phyloP scores from a whole-genome alignment of 1,140 invertebrate genomes.

The Arctopsyche grandis region DNA sequence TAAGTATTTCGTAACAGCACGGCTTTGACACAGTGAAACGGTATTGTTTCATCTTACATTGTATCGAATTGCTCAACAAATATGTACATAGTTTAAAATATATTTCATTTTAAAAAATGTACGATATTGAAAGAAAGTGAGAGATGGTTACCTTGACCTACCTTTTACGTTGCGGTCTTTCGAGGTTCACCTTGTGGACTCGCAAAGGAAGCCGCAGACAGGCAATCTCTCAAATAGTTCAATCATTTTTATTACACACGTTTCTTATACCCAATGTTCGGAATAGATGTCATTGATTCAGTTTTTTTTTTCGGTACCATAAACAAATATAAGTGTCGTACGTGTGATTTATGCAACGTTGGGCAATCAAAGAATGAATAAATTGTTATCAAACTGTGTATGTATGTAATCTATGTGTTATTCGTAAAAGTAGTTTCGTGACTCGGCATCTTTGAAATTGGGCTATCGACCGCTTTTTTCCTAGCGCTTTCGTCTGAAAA shows the following conservation, averaged over 20 bases:
- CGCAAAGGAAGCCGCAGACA: conserved; percentile 23
- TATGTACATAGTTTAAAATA: neutral
- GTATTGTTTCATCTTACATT: neutral
- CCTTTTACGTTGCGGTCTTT: neutral
- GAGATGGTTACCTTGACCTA: conserved; percentile 27
- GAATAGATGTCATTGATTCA: too few species aligned
- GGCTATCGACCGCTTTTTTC: neutral
- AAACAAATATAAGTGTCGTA: conserved; percentile 1
- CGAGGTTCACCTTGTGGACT: conserved; percentile 16
- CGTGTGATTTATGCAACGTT: neutral
- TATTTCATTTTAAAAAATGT: neutral
- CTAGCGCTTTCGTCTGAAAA: neutral
- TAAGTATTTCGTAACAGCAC: neutral
- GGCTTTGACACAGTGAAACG: neutral
- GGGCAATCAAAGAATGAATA: neutral
- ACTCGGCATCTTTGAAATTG: conserved; percentile 26
- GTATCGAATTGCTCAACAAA: neutral
- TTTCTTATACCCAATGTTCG: neutral
- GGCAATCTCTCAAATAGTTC: conserved; percentile 9
- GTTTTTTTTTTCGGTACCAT: neutral
- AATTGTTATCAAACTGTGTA: neutral
- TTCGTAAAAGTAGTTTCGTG: conserved; percentile 29
- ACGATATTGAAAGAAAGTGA: conserved; percentile 16
- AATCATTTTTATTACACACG: conserved; percentile 4
- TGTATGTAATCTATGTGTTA: neutral